Evolutionary conservation across 2,888 invertebrate genomes (phyloP).

Genomic region (Lamellibrachia columna): DNA sequence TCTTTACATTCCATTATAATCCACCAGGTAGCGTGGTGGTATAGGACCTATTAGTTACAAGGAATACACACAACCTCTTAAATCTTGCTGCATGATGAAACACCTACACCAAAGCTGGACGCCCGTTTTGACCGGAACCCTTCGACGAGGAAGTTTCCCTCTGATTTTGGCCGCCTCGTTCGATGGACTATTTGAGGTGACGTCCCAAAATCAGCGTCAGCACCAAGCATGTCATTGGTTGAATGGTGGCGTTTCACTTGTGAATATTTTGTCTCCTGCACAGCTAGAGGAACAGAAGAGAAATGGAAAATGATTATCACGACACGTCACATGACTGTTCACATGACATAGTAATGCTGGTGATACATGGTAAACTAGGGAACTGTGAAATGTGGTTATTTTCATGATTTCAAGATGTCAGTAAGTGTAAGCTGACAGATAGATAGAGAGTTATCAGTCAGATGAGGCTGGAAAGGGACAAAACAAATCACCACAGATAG

Average conservation of each 20-base stretch:
- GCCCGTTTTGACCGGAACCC: conserved; percentile 87
- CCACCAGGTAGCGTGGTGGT: too few relatives aligned
- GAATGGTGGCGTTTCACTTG: conserved; percentile 66
- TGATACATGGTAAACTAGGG: too few relatives aligned
- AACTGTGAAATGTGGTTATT: too few relatives aligned
- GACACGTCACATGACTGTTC: background rate
- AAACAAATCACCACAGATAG: too few relatives aligned
- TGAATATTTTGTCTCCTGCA: conserved; percentile 87
- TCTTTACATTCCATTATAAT: too few relatives aligned
- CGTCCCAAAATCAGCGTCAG: conserved; percentile 32
- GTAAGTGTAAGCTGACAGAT: too few relatives aligned
- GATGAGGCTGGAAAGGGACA: too few relatives aligned
- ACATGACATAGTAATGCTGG: background rate
- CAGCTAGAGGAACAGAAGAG: conserved; percentile 68
- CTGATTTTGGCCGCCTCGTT: conserved; percentile 94
- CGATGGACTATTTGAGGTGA: conserved; percentile 67
- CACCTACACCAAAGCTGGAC: conserved; percentile 94
- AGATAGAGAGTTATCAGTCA: too few relatives aligned
- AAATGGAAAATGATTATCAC: background rate
- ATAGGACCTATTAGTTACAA: too few relatives aligned
- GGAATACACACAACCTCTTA: background rate
- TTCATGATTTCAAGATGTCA: too few relatives aligned
- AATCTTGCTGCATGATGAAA: background rate
- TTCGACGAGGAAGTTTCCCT: conserved; percentile 87
- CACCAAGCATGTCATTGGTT: conserved; percentile 62